phyloP scores from a whole-genome alignment of 2,113 vertebrate genomes.

The Sisor rabdophorus region DNA sequence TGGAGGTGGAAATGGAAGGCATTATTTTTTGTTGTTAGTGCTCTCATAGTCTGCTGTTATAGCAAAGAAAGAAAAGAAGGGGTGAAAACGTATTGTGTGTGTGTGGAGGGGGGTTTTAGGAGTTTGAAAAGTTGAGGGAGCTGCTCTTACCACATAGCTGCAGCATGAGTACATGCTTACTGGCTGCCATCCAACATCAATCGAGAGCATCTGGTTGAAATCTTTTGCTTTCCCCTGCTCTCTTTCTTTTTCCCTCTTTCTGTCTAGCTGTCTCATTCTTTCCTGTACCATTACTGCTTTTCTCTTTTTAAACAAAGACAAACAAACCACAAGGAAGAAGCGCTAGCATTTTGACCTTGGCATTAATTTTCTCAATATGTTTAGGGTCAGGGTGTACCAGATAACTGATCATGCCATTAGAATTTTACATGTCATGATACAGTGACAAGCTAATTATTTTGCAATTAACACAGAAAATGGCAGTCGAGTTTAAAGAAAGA shows the following conservation, averaged over 20 bases:
- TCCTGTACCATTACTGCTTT: conserved; percentile 10
- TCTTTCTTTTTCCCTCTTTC: conserved; percentile 27
- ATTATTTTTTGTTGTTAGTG: background rate
- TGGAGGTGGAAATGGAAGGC: background rate
- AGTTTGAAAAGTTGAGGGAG: conserved; percentile 39
- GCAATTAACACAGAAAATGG: background rate
- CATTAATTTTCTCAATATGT: background rate
- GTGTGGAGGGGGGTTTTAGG: background rate
- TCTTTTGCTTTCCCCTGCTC: conserved; percentile 53
- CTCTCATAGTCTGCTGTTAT: conserved; percentile 3
- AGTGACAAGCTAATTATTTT: background rate
- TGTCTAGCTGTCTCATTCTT: conserved; percentile 13
- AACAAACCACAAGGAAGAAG: conserved; percentile 33
- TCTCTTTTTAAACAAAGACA: conserved; percentile 43
- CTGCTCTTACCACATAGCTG: conserved; percentile 69
- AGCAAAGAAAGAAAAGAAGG: conserved; percentile 11
- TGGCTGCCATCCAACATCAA: conserved; percentile 67
- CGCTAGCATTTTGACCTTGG: background rate
- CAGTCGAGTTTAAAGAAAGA: background rate
- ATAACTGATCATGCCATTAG: background rate
- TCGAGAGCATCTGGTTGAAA: conserved; percentile 69
- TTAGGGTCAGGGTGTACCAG: background rate
- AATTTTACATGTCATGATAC: background rate
- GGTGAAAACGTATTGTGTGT: conserved; percentile 26
- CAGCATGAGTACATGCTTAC: conserved; percentile 71